A percentile compares a stretch with the other conserved stretches of the same genome.
phyloP scores from a whole-genome alignment of 2,113 vertebrate genomes.

The Apodemus sylvaticus region DNA sequence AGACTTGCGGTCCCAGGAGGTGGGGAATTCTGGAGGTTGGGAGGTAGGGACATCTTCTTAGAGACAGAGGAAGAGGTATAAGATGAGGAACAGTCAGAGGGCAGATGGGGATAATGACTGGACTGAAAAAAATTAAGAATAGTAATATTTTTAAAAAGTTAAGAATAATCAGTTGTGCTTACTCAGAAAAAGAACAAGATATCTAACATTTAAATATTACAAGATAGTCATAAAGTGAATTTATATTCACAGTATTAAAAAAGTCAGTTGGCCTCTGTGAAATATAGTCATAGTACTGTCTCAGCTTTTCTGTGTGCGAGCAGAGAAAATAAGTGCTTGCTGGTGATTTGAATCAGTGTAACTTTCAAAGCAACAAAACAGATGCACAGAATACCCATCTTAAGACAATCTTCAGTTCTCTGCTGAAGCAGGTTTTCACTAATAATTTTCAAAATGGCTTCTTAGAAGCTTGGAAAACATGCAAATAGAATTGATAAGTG shows the following conservation, averaged over 20 bases:
- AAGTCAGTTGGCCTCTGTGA: neutral
- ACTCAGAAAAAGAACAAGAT: neutral
- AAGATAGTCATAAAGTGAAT: neutral
- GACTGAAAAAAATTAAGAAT: neutral
- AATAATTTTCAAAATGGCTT: conserved; percentile 14
- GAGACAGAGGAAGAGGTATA: too few relatives aligned
- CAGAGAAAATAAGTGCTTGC: neutral
- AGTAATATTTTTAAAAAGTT: too few relatives aligned
- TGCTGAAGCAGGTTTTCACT: neutral
- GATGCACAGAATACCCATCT: neutral
- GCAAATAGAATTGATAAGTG: neutral
- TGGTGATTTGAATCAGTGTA: neutral
- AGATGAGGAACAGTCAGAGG: too few relatives aligned
- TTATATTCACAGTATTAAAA: neutral
- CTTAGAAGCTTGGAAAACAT: neutral
- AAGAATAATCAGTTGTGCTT: neutral
- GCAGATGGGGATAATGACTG: too few relatives aligned
- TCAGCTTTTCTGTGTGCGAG: neutral
- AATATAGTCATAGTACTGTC: neutral
- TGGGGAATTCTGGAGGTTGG: too few relatives aligned
- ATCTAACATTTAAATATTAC: neutral
- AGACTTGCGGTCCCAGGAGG: too few relatives aligned
- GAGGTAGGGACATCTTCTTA: too few relatives aligned
- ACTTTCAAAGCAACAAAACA: neutral
- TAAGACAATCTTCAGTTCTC: neutral